Evolutionary conservation across 1,140 invertebrate species (phyloP).

Genomic region (Marisa cornuarietis): DNA sequence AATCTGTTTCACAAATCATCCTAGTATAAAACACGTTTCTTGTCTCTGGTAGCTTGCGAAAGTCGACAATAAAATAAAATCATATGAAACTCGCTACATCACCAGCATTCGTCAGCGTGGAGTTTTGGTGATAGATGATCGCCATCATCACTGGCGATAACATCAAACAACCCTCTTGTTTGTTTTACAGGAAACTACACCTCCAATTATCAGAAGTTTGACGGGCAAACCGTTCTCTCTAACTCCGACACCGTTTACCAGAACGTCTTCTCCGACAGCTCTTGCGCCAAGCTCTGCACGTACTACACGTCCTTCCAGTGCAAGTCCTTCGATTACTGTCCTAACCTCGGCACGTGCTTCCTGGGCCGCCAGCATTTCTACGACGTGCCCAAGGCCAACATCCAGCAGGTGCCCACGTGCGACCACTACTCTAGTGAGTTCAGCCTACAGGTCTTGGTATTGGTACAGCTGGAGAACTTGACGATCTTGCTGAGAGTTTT

Average conservation of each 20-base stretch:
- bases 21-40: no score
- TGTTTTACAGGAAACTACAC: slow-evolving; percentile 48
- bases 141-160: no score
- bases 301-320: slow-evolving; percentile 50
- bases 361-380: slow-evolving; percentile 48
- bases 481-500: no score
- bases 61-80: no score
- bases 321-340: slow-evolving; percentile 57
- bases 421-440: slow-evolving; percentile 54
- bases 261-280: slow-evolving; percentile 41
- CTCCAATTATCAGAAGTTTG: slow-evolving; percentile 37
- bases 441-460: no score
- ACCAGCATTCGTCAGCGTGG: no score
- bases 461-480: no score
- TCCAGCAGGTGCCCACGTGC: slow-evolving; percentile 43
- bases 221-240: slow-evolving; percentile 46
- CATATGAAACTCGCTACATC: no score
- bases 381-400: slow-evolving; percentile 44
- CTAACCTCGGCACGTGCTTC: slow-evolving; percentile 48
- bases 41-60: no score
- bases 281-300: slow-evolving; percentile 51
- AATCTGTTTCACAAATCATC: no score
- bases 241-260: slow-evolving; percentile 49
- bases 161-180: background rate
- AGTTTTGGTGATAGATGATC: background rate